Evolutionary conservation across 2,797 vertebrate species (phyloP).

Genomic region (Corythornis leucogaster): DNA sequence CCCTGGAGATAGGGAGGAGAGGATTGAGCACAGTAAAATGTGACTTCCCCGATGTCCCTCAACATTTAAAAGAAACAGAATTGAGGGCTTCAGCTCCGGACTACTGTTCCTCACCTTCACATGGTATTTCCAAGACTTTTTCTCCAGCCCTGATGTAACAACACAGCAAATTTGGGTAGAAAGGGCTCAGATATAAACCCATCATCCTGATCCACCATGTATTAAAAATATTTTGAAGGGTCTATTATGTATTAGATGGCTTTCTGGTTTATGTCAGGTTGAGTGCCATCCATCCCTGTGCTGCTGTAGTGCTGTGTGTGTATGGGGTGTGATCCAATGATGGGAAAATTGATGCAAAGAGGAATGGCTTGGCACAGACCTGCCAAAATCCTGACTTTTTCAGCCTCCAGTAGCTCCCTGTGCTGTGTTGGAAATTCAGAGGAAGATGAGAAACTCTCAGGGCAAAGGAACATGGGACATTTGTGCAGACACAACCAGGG

Average conservation of each 20-base stretch:
- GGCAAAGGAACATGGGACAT: background rate
- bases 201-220: background rate
- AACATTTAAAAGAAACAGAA: background rate
- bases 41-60: background rate
- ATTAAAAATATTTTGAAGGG: background rate
- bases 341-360: background rate
- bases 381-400: background rate
- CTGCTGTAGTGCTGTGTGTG: background rate
- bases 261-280: background rate
- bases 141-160: background rate
- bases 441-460: background rate
- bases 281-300: background rate
- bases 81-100: background rate
- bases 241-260: background rate
- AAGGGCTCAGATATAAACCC: background rate
- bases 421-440: background rate
- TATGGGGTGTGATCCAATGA: background rate
- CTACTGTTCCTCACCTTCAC: background rate
- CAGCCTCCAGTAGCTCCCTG: background rate
- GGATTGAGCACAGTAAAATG: background rate
- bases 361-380: background rate
- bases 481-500: background rate
- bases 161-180: background rate
- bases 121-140: background rate
- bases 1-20: background rate